Conservation (phyloP, 2,797 vertebrate species). For the Microctenopoma lineatum region DNA sequence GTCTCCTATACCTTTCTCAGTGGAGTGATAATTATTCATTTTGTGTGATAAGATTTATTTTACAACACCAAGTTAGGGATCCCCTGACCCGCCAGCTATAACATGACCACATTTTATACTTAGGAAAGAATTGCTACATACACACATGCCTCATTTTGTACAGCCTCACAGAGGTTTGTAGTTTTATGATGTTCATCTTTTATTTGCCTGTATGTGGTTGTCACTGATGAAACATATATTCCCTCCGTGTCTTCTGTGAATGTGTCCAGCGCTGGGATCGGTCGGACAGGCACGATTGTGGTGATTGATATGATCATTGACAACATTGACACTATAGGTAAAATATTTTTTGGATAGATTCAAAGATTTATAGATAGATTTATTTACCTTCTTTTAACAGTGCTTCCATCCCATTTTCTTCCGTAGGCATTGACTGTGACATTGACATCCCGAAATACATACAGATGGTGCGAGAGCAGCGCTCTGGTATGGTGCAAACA, state of each 20-base stretch:
- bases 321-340: constrained; percentile 89
- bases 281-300: constrained; percentile 95
- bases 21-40: background rate
- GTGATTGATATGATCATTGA: constrained; percentile 97
- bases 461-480: constrained; percentile 95
- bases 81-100: no score
- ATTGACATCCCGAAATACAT: constrained; percentile 97
- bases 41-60: no score
- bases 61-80: no score
- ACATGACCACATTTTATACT: no score
- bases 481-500: constrained; percentile 98
- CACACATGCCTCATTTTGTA: background rate
- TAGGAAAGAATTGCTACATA: no score
- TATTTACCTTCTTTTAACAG: background rate
- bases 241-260: constrained; percentile 26
- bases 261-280: constrained; percentile 92
- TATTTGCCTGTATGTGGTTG: background rate
- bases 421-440: constrained; percentile 91
- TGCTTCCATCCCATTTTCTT: background rate
- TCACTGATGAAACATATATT: background rate
- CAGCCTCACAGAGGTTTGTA: background rate
- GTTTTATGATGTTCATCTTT: background rate
- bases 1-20: background rate
- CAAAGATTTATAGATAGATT: no score
- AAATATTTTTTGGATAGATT: background rate